phyloP scores from a whole-genome alignment of 1,140 invertebrate genomes.

The Bradysia coprophila region DNA sequence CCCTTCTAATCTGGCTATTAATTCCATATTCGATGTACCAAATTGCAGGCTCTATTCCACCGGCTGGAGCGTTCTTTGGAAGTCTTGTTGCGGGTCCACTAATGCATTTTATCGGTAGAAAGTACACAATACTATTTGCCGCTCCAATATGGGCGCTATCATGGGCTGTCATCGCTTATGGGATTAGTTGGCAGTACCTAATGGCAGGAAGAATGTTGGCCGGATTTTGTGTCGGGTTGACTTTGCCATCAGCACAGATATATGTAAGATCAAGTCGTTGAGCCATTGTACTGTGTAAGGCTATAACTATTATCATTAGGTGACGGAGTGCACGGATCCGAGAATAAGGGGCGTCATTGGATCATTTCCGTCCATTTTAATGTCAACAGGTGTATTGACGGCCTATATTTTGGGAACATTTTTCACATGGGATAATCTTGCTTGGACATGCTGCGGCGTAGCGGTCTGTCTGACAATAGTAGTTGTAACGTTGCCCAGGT shows the following conservation, averaged over 20 bases:
- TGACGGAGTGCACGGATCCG: conserved; percentile 41
- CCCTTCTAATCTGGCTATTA: not conserved
- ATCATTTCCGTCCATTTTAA: conserved; percentile 37
- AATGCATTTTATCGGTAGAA: conserved; percentile 27
- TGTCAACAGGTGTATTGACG: conserved; percentile 39
- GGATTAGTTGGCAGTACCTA: conserved; percentile 21
- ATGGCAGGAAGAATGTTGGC: conserved; percentile 33
- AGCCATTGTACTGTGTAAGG: too few relatives aligned
- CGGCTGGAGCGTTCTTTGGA: conserved; percentile 29
- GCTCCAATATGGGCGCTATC: conserved; percentile 30
- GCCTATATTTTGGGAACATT: conserved; percentile 35
- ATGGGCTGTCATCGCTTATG: conserved; percentile 30
- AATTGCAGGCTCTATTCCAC: conserved; percentile 29
- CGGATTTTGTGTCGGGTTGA: conserved; percentile 38
- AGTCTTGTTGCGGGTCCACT: conserved; percentile 27
- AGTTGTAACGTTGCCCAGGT: conserved; percentile 33
- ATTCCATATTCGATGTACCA: not conserved
- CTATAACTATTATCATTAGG: conserved; percentile 25
- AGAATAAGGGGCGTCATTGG: conserved; percentile 39
- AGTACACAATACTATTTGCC: conserved; percentile 24
- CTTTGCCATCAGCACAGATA: conserved; percentile 36
- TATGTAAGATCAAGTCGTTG: too few relatives aligned
- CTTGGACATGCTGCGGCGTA: conserved; percentile 24
- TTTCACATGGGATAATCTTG: conserved; percentile 34
- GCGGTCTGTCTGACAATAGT: conserved; percentile 19